Evolutionary conservation across 2,113 vertebrate genomes (phyloP).

Genomic region (Grus americana): DNA sequence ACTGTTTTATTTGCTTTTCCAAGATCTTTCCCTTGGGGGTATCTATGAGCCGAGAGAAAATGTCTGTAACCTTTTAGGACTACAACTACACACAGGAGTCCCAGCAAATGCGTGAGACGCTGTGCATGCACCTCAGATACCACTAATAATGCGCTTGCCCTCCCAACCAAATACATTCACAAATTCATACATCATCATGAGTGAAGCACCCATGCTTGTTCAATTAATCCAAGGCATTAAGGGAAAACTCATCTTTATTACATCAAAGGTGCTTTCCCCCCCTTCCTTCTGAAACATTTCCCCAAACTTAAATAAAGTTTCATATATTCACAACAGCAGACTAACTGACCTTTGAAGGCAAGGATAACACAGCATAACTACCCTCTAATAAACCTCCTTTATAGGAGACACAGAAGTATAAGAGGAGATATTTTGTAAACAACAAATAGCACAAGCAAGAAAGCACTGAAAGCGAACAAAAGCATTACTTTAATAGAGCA

Average conservation of each 20-base stretch:
- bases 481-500: neutral
- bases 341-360: neutral
- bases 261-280: accelerated
- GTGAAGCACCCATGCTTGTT: neutral
- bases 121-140: neutral
- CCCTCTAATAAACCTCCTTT: neutral
- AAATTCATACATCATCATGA: neutral
- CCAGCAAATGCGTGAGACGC: neutral
- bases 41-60: neutral
- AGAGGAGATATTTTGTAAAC: neutral
- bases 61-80: neutral
- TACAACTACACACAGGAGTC: neutral
- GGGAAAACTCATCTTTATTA: neutral
- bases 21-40: neutral
- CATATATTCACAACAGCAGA: neutral
- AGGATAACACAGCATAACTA: neutral
- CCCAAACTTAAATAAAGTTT: neutral
- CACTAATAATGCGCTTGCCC: neutral
- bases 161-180: neutral
- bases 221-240: neutral
- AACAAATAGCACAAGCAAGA: neutral
- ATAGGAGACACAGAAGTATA: neutral
- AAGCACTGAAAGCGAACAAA: neutral
- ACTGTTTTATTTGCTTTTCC: neutral
- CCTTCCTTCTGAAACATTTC: neutral